Evolutionary conservation across 2,888 invertebrate genomes (phyloP).

Genomic region (Pyrrhosoma nymphula): DNA sequence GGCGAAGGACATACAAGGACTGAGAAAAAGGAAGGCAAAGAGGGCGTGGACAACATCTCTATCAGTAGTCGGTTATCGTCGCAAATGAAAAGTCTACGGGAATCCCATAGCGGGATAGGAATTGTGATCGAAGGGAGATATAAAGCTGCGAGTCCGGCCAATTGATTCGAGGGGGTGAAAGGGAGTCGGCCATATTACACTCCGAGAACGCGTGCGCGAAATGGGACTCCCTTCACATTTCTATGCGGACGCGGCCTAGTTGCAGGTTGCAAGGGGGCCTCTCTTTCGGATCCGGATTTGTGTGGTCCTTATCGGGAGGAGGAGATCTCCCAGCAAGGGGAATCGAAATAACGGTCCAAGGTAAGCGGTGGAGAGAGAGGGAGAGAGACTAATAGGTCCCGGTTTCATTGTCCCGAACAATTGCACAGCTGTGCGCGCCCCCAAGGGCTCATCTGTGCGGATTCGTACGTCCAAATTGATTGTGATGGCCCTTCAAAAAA

Average conservation of each 20-base stretch:
- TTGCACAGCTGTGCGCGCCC: neutral
- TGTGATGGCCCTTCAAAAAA: neutral
- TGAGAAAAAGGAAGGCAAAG: neutral
- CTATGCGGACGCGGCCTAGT: neutral
- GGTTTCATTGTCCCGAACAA: neutral
- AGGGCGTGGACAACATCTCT: neutral
- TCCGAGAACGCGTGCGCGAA: neutral
- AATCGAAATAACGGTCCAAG: constrained; percentile 29
- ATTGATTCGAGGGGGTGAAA: neutral
- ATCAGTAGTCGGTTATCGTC: neutral
- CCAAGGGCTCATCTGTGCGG: neutral
- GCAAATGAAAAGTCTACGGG: neutral
- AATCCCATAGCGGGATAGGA: neutral
- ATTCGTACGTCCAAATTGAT: neutral
- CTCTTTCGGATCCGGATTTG: neutral
- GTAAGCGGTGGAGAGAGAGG: neutral
- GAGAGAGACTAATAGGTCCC: neutral
- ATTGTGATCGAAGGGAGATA: neutral
- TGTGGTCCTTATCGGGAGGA: neutral
- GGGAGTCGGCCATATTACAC: neutral
- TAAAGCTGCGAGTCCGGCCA: neutral
- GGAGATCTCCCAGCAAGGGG: neutral
- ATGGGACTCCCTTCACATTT: neutral
- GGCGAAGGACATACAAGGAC: neutral
- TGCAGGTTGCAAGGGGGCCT: neutral